Evolutionary conservation across 1,140 invertebrate genomes (phyloP), one percentile per base, ranked within the genome.

Genomic region (Euschistus heros): DNA sequence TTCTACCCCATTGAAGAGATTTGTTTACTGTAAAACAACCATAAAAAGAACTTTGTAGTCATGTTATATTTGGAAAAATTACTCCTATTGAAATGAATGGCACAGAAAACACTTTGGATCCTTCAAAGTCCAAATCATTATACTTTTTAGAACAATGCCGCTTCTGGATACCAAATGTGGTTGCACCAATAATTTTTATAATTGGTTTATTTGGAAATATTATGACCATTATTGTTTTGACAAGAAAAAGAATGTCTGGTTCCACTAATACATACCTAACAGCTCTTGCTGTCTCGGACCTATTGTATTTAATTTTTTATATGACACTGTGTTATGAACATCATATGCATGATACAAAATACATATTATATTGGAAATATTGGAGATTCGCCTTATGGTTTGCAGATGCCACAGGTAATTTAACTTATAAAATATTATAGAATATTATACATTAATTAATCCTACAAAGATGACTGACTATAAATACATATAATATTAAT

Each of bases 191-290:
- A 33, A 78, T 88, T 61, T 79, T 86, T 69, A 74, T 81, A 66
- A 76, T 87, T 63, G 87, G 87, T 60, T 80, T 88, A 46, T 73
- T 86, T 65, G 87, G 87, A 33, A 89, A 89, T 73, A 76, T 81
- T 42, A 75, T 88, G 42, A 87, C 86, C 44, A 82, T 89, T 63
- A 81, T 87, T 69, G 86, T 90, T 62, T 79, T 90, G 64, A 88
- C 85, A 67, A 78, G 86, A 60, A 79, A 85, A 69, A 80, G 82
- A 37, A 89, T 90, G 87, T 76, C 84, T 63, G 84, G 82, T 65
- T 87, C 86, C 27, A 89, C 87, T 47, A 88, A 89, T 75, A 78
- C 81, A 68, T 89, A 89, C 74, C 76, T 89, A 69, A 86, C 84
- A 62, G 86, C 86, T 0, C 72, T 89, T 67, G 86, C 87, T 30